Evolutionary conservation across 2,888 invertebrate species (phyloP).

Genomic region (Melikaiella ostensackeni): DNA sequence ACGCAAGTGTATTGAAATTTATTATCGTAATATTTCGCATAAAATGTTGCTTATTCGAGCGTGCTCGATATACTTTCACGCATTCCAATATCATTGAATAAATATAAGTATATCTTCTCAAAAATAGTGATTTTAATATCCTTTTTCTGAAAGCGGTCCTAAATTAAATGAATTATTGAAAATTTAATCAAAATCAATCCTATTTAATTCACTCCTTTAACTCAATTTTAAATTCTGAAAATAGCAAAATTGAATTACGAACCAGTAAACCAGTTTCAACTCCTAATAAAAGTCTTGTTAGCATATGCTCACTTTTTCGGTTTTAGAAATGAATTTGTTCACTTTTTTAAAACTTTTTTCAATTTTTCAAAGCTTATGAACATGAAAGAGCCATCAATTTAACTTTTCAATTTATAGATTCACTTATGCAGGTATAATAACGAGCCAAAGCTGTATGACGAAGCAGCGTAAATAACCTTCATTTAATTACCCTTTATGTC

Average conservation of each 20-base stretch:
- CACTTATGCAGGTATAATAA: conserved; percentile 21
- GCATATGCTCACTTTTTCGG: too few species aligned
- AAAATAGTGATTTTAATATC: neutral
- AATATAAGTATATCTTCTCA: neutral
- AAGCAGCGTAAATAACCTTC: conserved; percentile 21
- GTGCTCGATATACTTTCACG: neutral
- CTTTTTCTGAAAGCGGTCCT: too few species aligned
- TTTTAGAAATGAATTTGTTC: too few species aligned
- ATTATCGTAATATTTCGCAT: neutral
- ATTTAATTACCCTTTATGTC: conserved; percentile 36
- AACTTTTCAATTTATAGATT: conserved; percentile 32
- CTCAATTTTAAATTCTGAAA: neutral
- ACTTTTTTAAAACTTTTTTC: neutral
- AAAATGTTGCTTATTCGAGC: neutral
- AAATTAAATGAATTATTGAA: neutral
- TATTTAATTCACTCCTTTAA: neutral
- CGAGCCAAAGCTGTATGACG: neutral
- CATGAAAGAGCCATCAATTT: neutral
- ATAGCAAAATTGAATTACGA: neutral
- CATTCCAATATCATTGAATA: neutral
- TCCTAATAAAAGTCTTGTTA: neutral
- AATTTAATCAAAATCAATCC: neutral
- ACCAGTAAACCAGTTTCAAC: neutral
- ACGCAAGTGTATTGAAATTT: neutral
- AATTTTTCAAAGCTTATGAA: neutral